These are phyloP conservation scores for Rotaria macrura DNA, from an alignment of 2,888 invertebrate genomes.

Conservation along the genomic window DNA sequence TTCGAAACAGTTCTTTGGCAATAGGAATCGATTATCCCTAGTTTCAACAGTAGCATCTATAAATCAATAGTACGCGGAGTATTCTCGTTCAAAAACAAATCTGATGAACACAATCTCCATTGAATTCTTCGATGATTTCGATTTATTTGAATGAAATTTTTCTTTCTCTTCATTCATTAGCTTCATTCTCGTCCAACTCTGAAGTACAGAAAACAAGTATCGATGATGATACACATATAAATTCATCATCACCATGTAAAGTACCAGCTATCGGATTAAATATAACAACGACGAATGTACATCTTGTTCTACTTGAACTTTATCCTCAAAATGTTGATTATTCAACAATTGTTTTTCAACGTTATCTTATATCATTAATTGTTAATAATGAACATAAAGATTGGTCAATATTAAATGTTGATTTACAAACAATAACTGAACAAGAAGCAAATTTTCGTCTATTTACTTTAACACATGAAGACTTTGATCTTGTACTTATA, in stretches of 20 bases:
- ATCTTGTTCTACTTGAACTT: not conserved
- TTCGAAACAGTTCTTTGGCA: too few relatives aligned
- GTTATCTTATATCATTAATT: not conserved
- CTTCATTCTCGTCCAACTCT: not conserved
- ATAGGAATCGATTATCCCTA: too few relatives aligned
- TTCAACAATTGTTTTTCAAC: not conserved
- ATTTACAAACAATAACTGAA: not conserved
- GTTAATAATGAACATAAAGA: not conserved
- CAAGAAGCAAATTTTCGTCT: not conserved
- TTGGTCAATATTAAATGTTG: not conserved
- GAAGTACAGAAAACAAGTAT: not conserved
- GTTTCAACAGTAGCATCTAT: too few relatives aligned
- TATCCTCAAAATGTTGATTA: not conserved
- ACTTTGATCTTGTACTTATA: not conserved
- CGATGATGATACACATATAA: not conserved
- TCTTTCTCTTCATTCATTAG: not conserved
- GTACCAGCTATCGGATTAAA: slow-evolving; percentile 7
- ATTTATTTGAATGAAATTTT: too few relatives aligned
- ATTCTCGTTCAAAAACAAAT: too few relatives aligned
- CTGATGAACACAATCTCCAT: too few relatives aligned
- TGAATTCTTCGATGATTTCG: too few relatives aligned
- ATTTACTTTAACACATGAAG: not conserved
- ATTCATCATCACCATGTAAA: not conserved
- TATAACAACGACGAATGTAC: not conserved
- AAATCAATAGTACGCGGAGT: too few relatives aligned